These are phyloP conservation scores for Acrobasis suavella DNA, from an alignment of 2,888 invertebrate genomes.

Conservation along the genomic window DNA sequence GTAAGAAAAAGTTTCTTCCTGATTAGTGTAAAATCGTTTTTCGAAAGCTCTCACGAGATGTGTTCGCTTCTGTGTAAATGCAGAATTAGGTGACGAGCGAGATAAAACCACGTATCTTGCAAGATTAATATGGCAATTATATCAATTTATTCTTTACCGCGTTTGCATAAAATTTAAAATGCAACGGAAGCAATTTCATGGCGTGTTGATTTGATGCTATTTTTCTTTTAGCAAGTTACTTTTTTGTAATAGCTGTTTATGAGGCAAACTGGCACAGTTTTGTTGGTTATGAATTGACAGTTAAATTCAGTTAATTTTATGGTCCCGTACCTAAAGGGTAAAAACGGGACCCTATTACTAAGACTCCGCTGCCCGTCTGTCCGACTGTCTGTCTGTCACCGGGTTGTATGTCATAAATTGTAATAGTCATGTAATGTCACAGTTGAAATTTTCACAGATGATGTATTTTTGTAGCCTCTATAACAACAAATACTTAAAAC, in stretches of 20 bases:
- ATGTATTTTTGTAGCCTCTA: no score
- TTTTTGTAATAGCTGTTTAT: conserved; percentile 2
- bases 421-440: no score
- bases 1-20: no score
- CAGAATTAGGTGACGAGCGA: background rate
- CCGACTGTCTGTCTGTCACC: no score
- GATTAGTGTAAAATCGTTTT: background rate
- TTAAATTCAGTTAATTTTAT: background rate
- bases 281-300: conserved; percentile 8
- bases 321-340: no score
- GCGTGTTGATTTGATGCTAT: conserved; percentile 23
- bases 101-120: conserved; percentile 45
- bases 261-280: conserved; percentile 8
- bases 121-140: conserved; percentile 56
- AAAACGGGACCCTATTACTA: no score
- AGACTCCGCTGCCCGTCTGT: no score
- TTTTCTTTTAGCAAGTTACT: conserved; percentile 20
- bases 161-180: conserved; percentile 21
- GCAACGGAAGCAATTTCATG: conserved; percentile 22
- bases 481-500: no score
- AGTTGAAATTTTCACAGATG: no score
- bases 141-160: conserved; percentile 28
- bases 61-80: background rate
- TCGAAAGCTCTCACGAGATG: background rate
- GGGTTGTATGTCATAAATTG: no score